Evolutionary conservation across 2,888 invertebrate genomes (phyloP).

Genomic region (Philopedon plagiatum): DNA sequence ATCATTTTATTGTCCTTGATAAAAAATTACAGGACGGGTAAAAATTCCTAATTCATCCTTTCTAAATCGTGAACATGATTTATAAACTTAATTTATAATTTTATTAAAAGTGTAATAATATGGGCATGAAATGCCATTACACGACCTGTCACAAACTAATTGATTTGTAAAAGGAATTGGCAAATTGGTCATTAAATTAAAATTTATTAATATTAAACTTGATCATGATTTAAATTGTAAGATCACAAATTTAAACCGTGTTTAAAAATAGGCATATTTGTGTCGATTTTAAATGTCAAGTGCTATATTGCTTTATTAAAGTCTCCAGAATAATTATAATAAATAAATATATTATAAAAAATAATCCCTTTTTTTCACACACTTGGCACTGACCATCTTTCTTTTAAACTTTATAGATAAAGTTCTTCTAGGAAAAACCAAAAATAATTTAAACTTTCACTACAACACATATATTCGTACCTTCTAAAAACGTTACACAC

Average conservation of each 20-base stretch:
- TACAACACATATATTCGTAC: no score
- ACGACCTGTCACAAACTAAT: slow-evolving; percentile 19
- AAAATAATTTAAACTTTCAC: no score
- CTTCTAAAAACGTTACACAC: no score
- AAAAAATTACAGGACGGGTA: slow-evolving; percentile 20
- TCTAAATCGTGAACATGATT: slow-evolving; percentile 27
- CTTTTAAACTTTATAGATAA: no score
- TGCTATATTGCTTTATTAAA: neutral
- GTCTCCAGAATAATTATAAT: no score
- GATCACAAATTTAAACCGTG: neutral
- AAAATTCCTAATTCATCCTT: neutral
- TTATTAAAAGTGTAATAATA: neutral
- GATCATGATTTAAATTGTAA: slow-evolving; percentile 9
- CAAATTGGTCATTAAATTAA: slow-evolving; percentile 23
- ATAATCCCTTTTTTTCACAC: no score
- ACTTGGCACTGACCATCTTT: no score
- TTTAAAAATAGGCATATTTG: neutral
- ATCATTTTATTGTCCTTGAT: slow-evolving; percentile 1
- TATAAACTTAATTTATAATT: slow-evolving; percentile 22
- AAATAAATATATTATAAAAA: no score
- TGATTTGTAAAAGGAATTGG: slow-evolving; percentile 23
- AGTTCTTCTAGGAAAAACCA: no score
- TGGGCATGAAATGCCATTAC: slow-evolving; percentile 12
- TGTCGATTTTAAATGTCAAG: neutral
- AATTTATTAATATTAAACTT: slow-evolving; percentile 19